Base-by-base conservation (phyloP, 2,797 vertebrate genomes). In the Anguilla marmorata region DNA sequence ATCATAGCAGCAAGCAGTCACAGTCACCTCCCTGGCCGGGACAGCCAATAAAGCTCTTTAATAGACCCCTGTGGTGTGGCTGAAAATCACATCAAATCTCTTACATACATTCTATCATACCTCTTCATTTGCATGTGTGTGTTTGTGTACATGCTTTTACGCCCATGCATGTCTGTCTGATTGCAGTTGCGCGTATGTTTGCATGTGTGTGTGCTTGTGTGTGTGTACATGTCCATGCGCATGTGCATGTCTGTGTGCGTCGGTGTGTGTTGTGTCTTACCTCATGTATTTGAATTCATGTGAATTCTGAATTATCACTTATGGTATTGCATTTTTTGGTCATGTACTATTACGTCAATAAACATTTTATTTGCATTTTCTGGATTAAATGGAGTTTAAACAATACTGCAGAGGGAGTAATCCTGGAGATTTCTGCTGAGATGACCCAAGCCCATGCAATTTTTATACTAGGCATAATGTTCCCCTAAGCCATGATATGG, bases 1-100 rank as follows among this genome's bases (percentile, higher is more conserved):
- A 87, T 90, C 89, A 86, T 2, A 63, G 3, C 76, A 54, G n/a
- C 88, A 83, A n/a, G 89, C 88, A 54, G 87, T 63, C 90, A 86
- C 87, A 85, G 87, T 74, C 60, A 52, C 86, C 82, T 89, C 83
- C 56, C 74, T 86, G 66, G 37, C 63, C 84, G 48, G 54, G 54
- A 56, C 66, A 87, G 74, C 83, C 69, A 85, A 88, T 88, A 54
- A 85, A 85, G 74, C 50, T 56, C 30, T 85, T 48, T 79, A 30
- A 45, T 24, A 30, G 54, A 8, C 52, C 52, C 45, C 9, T 54
- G 52, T 50, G 87, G 84, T 52, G 84, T 52, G 52, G 87, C 72
- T 54, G 30, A 79, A 41, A 76, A 85, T 88, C 87, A 85, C 87
- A 79, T 84, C 66, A 85, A 11, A 58, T 85, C 54, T 27, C 12